These are phyloP conservation scores for Notocelia uddmanniana DNA, from an alignment of 2,888 invertebrate genomes.

Conservation along the genomic window DNA sequence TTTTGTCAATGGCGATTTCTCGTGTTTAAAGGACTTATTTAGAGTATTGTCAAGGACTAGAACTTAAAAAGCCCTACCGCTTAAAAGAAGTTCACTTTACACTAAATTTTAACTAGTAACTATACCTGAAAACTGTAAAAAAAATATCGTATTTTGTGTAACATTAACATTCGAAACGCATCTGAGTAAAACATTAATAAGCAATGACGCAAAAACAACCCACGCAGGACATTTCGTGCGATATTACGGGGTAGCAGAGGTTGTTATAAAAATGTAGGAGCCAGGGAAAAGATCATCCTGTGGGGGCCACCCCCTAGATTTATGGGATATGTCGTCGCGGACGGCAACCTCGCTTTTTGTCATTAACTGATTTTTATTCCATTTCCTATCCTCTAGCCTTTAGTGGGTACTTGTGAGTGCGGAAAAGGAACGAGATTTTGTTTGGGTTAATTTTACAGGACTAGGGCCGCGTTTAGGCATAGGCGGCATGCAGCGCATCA, in stretches of 20 bases:
- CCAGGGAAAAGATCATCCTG: slow-evolving; percentile 84
- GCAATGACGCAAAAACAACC: slow-evolving; percentile 47
- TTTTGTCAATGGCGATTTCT: too few species aligned
- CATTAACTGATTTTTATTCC: slow-evolving; percentile 82
- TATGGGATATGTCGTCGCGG: slow-evolving; percentile 84
- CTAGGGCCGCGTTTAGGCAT: too few species aligned
- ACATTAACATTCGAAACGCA: slow-evolving; percentile 29
- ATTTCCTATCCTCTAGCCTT: slow-evolving; percentile 56
- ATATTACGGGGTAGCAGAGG: slow-evolving; percentile 64
- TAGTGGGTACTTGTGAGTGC: slow-evolving; percentile 12
- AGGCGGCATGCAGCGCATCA: too few species aligned
- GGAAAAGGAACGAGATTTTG: background rate
- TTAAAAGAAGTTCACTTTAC: too few species aligned
- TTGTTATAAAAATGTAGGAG: slow-evolving; percentile 85
- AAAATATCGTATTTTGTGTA: background rate
- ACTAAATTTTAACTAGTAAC: too few species aligned
- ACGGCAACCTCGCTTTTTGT: slow-evolving; percentile 79
- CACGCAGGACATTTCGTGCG: slow-evolving; percentile 50
- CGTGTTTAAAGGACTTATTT: too few species aligned
- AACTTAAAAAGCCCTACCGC: too few species aligned
- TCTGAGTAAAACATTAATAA: slow-evolving; percentile 40
- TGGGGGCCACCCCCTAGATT: slow-evolving; percentile 78
- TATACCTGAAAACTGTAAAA: background rate
- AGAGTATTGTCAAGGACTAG: too few species aligned
- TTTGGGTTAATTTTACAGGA: background rate